Base-by-base conservation (phyloP, 2,888 invertebrate genomes). In the Lordiphosa andalusiaca region DNA sequence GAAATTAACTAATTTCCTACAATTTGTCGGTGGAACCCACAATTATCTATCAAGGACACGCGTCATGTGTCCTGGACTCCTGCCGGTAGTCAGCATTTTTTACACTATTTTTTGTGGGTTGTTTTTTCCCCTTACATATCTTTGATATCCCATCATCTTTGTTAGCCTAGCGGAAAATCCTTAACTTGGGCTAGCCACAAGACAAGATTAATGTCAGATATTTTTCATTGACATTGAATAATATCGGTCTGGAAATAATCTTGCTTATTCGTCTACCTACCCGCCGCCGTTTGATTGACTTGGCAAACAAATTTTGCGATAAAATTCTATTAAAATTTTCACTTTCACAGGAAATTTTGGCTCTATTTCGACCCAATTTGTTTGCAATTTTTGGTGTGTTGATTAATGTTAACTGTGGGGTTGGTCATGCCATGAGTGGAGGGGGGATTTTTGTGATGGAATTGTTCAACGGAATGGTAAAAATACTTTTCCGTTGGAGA, bases 1-100 rank as follows among this genome's bases (percentile, higher is more conserved):
- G 55, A 48, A 62, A 54, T 78, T 78, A 80, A 78, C 82, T 82
- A 82, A 82, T 82, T 80, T 80, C 60, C 23, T 57, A 65, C 82
- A 71, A 78, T 80, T 77, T 77, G 80, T 83, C 73, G 66, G 54
- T 59, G 58, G 41, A 58, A 77, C 67, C 72, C 58, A 42, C 61
- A 82, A 82, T 78, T 72, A 61, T 56, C 42, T 50, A 53, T 53
- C 74, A 30, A 16, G 51, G 59, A 67, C 68, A 68, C 83, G 76
- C 73, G 77, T 72, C 80, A 67, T 53, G 49, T 78, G 69, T 67
- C 39, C 57, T 57, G 6, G 6, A 2, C 9, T 30, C 13, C 13
- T 5, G 4, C 10, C 38, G 9, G 41, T 35, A 52, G 39, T 42
- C 33, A n/a, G 41, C 6, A 40, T 58, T 56, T 53, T 58, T 53